Conservation (phyloP, 2,113 vertebrate species). For the Kryptolebias marmoratus region DNA sequence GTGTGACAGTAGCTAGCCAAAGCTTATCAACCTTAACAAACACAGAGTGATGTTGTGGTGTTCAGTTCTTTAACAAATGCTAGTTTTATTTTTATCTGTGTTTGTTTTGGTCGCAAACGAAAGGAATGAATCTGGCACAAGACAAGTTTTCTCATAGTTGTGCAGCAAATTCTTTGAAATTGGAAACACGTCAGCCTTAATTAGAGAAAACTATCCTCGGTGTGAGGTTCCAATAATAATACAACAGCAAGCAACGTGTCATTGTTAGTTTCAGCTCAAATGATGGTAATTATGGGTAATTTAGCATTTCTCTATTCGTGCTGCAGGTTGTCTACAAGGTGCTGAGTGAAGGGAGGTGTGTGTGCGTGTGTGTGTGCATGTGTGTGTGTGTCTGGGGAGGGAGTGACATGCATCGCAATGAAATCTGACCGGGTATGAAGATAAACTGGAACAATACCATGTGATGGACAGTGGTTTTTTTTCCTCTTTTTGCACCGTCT, state of each 20-base stretch:
- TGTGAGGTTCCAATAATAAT: conserved; percentile 46
- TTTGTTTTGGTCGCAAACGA: conserved; percentile 39
- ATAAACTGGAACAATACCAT: conserved; percentile 66
- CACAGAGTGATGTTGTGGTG: no score
- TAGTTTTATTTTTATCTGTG: conserved; percentile 36
- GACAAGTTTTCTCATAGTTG: conserved; percentile 35
- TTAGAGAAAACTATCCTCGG: conserved; percentile 44
- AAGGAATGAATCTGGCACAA: conserved; percentile 27
- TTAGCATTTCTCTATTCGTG: conserved; percentile 40
- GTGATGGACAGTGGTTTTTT: conserved; percentile 16
- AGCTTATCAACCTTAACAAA: no score
- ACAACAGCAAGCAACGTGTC: conserved; percentile 55
- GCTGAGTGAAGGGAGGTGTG: conserved; percentile 50
- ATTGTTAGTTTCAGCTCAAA: conserved; percentile 54
- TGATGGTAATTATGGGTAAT: conserved; percentile 70
- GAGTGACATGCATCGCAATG: conserved; percentile 65
- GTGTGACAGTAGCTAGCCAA: no score
- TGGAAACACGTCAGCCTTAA: conserved; percentile 56
- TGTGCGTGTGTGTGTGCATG: conserved; percentile 54
- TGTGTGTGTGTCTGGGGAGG: conserved; percentile 31
- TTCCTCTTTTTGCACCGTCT: conserved; percentile 33
- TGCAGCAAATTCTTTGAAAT: conserved; percentile 24
- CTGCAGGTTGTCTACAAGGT: conserved; percentile 57
- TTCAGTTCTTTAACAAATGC: no score
- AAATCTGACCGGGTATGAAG: conserved; percentile 69